Base-by-base conservation (phyloP, 53 echinoderm and acorn worm genomes). In the Luidia sarsii region DNA sequence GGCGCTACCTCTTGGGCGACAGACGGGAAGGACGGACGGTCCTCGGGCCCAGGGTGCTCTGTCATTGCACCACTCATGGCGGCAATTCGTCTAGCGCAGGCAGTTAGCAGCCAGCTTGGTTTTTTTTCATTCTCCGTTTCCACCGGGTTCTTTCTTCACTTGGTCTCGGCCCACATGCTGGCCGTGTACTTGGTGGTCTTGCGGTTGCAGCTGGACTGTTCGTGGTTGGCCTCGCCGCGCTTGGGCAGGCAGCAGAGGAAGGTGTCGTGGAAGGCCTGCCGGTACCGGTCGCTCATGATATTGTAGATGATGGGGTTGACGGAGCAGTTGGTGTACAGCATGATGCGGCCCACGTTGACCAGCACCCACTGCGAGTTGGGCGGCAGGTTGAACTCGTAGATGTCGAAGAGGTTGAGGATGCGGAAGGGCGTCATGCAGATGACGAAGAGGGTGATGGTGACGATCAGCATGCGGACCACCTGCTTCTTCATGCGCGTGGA, bases 221-320 rank as follows among this genome's bases (percentile, higher is more conserved):
- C 77, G 77, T 77, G 61, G 22, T 77, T 77, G 3, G 77, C n/a
- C 60, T 77, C 84, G 39, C 27, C 87, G 56, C 82, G 84, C 70
- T 71, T 82, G 5, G 89, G 87, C 27, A 95, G 52, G 63, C 91
- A 91, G 63, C 89, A 95, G 25, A 91, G 71, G 57, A 95, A 92
- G 54, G 89, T 83, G 41, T 95, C 90, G 19, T 82, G 90, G 65
- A 95, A 95, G 37, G 95, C 92, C 59, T 88, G 89, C 0, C 95
- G 90, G 51, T 92, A 95, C 25, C 90, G 85, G 75, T 92, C 95
- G 34, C 92, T 92, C 95, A 95, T 95, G 4, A 95, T 88, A 53
- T 95, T 95, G 86, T 95, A 95, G 66, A 95, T 95, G 43, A 95
- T 89, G 8, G 95, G 95, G 65, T 95, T 95, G 64, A 92, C 87